Percentiles rank a stretch among this genome's conserved stretches.
These are phyloP conservation scores for Catamblyrhynchus diadema DNA, from an alignment of 2,797 vertebrate genomes.

Conservation along the genomic window DNA sequence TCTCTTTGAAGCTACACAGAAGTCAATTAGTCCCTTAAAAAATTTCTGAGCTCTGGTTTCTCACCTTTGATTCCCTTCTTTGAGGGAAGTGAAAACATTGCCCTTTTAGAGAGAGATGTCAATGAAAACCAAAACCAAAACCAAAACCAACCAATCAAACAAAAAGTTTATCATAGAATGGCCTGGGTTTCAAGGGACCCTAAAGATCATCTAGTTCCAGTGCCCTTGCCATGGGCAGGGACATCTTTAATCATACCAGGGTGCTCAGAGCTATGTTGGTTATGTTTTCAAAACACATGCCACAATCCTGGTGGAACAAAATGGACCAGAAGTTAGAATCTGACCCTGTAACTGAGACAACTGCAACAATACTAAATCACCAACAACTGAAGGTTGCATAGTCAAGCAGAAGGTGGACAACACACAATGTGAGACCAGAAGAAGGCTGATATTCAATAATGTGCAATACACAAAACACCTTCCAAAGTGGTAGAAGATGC, in stretches of 20 bases:
- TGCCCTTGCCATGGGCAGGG: rapidly evolving
- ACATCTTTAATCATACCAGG: not conserved
- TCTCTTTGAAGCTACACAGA: not conserved
- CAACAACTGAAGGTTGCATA: not conserved
- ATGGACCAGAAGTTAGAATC: not conserved
- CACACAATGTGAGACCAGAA: not conserved
- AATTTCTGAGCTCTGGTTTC: not conserved
- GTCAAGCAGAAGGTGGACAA: not conserved
- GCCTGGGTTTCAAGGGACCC: not conserved
- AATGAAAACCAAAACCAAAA: not conserved
- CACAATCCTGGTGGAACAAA: not conserved
- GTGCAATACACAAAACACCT: not conserved
- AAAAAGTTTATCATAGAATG: not conserved
- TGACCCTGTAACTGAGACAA: not conserved
- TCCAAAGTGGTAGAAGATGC: not conserved
- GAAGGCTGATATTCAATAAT: not conserved
- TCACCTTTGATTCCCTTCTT: not conserved
- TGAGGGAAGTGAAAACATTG: not conserved
- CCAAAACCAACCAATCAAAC: not conserved
- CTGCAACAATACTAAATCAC: not conserved
- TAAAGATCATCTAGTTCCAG: not conserved
- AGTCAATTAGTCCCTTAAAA: not conserved
- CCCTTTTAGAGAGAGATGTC: not conserved
- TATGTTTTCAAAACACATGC: not conserved
- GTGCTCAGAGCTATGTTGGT: not conserved